These are phyloP conservation scores for Aleadryas rufinucha DNA, from an alignment of 2,113 vertebrate species.

Conservation along the genomic window DNA sequence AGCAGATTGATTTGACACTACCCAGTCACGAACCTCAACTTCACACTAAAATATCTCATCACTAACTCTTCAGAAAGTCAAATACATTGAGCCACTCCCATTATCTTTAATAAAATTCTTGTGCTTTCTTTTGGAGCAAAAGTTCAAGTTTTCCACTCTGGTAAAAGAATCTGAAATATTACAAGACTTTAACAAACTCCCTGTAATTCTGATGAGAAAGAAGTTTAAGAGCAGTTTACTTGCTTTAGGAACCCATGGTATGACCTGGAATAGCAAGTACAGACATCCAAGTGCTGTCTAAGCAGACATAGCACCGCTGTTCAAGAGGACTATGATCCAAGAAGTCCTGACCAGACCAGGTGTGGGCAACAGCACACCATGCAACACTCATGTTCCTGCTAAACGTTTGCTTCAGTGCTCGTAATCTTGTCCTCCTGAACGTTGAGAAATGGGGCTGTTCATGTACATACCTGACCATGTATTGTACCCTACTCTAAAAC, in stretches of 20 bases:
- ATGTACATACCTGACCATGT: not conserved
- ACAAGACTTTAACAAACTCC: not conserved
- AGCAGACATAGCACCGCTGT: not conserved
- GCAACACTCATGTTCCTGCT: not conserved
- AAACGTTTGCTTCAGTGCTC: not conserved
- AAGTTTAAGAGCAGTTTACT: not conserved
- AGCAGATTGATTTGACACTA: not conserved
- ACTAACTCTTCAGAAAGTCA: not conserved
- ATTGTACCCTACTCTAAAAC: not conserved
- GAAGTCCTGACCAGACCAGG: not conserved
- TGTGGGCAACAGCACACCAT: not conserved
- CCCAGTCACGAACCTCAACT: not conserved
- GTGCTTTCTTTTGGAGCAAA: not conserved
- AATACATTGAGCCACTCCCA: not conserved
- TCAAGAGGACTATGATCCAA: not conserved
- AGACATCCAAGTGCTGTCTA: not conserved
- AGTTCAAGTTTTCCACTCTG: not conserved
- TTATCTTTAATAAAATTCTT: not conserved
- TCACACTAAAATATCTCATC: not conserved
- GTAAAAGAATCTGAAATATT: not conserved
- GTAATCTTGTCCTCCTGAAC: not conserved
- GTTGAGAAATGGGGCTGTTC: fast-evolving
- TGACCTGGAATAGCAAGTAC: not conserved
- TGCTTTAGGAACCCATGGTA: not conserved
- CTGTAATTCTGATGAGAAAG: not conserved